These are phyloP conservation scores for Esox masquinongy DNA, from an alignment of 2,797 vertebrate species.

Conservation along the genomic window DNA sequence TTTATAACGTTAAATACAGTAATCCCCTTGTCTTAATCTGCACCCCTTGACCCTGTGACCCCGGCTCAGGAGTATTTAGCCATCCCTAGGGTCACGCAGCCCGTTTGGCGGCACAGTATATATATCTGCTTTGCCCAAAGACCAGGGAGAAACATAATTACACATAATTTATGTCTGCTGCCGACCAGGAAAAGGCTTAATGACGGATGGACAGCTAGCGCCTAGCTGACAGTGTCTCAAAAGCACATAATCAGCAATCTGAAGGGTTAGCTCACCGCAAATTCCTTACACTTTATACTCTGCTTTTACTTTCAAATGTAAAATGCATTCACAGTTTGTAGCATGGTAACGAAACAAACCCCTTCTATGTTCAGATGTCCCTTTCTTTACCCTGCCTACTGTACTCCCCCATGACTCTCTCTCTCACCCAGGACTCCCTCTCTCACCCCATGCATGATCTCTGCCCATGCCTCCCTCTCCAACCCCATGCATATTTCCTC, in stretches of 20 bases:
- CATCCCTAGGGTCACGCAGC: slow-evolving; percentile 63
- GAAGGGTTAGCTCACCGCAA: background rate
- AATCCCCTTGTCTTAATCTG: slow-evolving; percentile 79
- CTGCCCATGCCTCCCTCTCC: background rate
- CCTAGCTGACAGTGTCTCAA: slow-evolving; percentile 64
- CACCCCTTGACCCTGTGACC: slow-evolving; percentile 72
- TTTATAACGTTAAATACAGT: slow-evolving; percentile 72
- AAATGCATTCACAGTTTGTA: slow-evolving; percentile 14
- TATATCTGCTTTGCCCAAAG: slow-evolving; percentile 62
- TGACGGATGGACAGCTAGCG: slow-evolving; percentile 59
- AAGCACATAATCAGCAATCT: slow-evolving; percentile 45
- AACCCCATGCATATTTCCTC: background rate
- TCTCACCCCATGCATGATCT: background rate
- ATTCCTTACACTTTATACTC: background rate
- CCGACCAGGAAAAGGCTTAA: slow-evolving; percentile 71
- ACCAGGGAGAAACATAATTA: slow-evolving; percentile 70
- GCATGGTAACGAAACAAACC: slow-evolving; percentile 49
- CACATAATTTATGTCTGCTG: slow-evolving; percentile 75
- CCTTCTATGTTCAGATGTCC: background rate
- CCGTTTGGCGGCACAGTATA: slow-evolving; percentile 59
- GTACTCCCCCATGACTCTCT: slow-evolving; percentile 32
- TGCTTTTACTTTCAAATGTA: background rate
- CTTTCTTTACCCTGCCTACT: background rate
- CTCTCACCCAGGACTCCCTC: background rate
- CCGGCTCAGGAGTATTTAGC: slow-evolving; percentile 55